Conservation (phyloP, 2,113 vertebrate genomes). For the Corydoras maculifer region DNA sequence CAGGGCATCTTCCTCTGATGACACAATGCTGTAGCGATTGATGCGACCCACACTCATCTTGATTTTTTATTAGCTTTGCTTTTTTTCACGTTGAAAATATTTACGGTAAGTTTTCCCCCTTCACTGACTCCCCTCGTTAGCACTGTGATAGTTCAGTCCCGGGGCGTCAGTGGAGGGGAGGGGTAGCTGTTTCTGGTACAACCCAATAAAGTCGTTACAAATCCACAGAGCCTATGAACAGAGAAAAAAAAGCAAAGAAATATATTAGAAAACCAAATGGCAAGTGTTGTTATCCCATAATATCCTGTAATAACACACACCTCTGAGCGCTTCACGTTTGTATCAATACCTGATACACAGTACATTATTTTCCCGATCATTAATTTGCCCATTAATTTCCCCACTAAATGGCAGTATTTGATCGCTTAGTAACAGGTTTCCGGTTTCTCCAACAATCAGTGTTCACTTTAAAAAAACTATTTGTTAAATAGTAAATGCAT, state of each 20-base stretch:
- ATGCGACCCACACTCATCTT: slow-evolving; percentile 84
- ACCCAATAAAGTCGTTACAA: not conserved
- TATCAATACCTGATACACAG: too few species aligned
- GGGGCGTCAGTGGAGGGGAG: slow-evolving; percentile 39
- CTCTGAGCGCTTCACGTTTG: too few species aligned
- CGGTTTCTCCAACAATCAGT: too few species aligned
- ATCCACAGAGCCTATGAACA: slow-evolving; percentile 5
- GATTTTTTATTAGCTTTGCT: slow-evolving; percentile 31
- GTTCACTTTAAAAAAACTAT: too few species aligned
- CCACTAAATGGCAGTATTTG: too few species aligned
- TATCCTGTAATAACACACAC: too few species aligned
- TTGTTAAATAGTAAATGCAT: too few species aligned
- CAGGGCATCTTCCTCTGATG: slow-evolving; percentile 89
- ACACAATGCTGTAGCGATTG: slow-evolving; percentile 93
- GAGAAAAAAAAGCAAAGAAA: not conserved
- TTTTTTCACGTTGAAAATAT: not conserved
- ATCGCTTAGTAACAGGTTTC: too few species aligned
- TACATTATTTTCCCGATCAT: too few species aligned
- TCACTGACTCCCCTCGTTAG: slow-evolving; percentile 20
- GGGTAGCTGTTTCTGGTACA: slow-evolving; percentile 9
- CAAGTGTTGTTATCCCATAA: too few species aligned
- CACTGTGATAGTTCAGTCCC: slow-evolving; percentile 21
- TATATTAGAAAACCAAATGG: not conserved
- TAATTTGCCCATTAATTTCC: too few species aligned
- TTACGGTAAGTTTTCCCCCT: not conserved